Evolutionary conservation across 2,113 vertebrate genomes (phyloP), one percentile per base, ranked within the genome.

Genomic region (Hydrochoerus hydrochaeris): DNA sequence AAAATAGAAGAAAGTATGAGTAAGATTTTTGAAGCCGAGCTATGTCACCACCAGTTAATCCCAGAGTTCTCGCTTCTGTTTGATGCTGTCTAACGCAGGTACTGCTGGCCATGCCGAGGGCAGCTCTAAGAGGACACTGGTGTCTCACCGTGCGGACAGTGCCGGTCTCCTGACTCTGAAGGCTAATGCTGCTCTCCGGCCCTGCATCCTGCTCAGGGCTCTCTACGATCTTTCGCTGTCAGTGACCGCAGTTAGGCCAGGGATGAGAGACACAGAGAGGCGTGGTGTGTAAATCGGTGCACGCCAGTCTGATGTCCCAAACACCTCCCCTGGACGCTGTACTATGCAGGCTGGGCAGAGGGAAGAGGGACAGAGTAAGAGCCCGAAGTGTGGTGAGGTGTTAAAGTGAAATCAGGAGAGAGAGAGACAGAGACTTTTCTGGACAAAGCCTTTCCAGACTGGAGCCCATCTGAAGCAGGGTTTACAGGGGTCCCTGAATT

Each of bases 241-340:
- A 22, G 60, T 73, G 38, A 41, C 30, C 54, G 28, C 49, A 7
- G 80, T 58, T 35, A 62, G 26, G n/a, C 54, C 19, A 90, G 69
- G 35, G 65, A 82, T 60, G 81, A 30, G 32, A n/a, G 62, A 57
- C 17, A 69, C 14, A 69, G 46, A 88, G 1, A 71, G 49, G 7
- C 17, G 12, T 16, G n/a, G 26, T 54, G 1, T 85, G 5, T 58
- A 73, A 84, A 71, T 82, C 71, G 57, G 20, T 9, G 28, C 60
- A 49, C 6, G 17, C 11, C 65, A 7, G 0, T 52, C 54, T 14
- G 75, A 80, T 9, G 12, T 77, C 28, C 28, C 49, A 46, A 22
- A 17, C 4, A 49, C 1, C 12, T 82, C 10, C 24, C 3, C 26
- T 58, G n/a, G 2, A 32, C 2, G 13, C 20, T 16, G 1, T 54